Base-by-base conservation (phyloP, 2,888 invertebrate species). In the Caradrina clavipalpis region DNA sequence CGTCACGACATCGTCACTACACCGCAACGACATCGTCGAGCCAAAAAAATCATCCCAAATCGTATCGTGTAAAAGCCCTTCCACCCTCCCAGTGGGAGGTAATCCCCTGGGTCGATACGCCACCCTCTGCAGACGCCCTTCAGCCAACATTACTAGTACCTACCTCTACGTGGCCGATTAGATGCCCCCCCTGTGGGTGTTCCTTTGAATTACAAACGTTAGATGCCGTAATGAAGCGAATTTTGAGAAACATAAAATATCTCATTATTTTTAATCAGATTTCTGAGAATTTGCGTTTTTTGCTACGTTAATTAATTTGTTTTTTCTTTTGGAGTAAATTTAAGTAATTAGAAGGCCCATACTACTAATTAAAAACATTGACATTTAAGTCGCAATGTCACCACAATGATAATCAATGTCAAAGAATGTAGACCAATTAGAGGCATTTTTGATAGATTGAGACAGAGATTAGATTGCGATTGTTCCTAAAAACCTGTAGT, bases 41-140 rank as follows among this genome's bases (percentile, higher is more conserved):
- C 4, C n/a, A 47, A 57, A 39, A 2, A 22, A 10, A 19, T 1
- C 2, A 0, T 21, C 0, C 0, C 15, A 50, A 68, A 65, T 72
- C 78, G 81, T 61, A 17, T 11, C 13, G 22, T 75, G 0, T 79
- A 86, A 85, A 81, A 10, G 51, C 10, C 65, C 10, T 31, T 6
- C 19, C 61, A 65, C 57, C 58, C 78, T 68, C 73, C 55, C 73
- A 35, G 78, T 73, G 72, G 80, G 84, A 80, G 78, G 83, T 86
- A 84, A 85, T 84, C 86, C 79, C 19, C 62, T 66, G 75, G 86
- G 69, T 86, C 86, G 87, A 86, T 86, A 86, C 77, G 65, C 74
- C 83, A 80, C 82, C 83, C 80, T 74, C 73, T 65, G 51, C 78
- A 72, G 74, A 55, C 83, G 55, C 86, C 82, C 84, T 78, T 61